Conservation (phyloP, 2,113 vertebrate species). For the Bettongia penicillata region DNA sequence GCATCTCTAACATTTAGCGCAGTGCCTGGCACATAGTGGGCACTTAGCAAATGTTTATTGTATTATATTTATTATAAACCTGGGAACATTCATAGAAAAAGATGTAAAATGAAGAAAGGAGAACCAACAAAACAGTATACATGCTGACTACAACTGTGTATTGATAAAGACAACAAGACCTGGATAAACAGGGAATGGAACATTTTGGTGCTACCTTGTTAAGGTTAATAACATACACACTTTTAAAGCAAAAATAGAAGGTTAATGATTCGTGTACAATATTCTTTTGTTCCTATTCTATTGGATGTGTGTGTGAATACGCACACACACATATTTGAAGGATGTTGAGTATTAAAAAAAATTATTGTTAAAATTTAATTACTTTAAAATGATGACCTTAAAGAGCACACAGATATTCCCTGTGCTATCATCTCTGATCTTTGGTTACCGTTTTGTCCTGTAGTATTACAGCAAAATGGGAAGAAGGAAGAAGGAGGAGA, state of each 20-base stretch:
- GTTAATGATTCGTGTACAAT: background rate
- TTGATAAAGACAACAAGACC: no score
- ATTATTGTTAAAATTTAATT: background rate
- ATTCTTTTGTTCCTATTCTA: background rate
- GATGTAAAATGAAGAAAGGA: background rate
- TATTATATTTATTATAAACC: background rate
- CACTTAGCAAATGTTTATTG: background rate
- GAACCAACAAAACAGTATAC: background rate
- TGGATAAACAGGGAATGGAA: background rate
- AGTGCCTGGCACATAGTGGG: background rate
- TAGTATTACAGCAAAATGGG: conserved; percentile 86
- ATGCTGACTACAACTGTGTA: no score
- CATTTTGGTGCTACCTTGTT: background rate
- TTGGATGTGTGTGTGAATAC: background rate
- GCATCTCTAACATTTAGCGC: background rate
- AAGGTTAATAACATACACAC: background rate
- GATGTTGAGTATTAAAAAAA: background rate
- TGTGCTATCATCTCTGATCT: conserved; percentile 12
- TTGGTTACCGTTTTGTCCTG: conserved; percentile 73
- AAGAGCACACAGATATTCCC: background rate
- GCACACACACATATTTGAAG: background rate
- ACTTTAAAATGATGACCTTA: background rate
- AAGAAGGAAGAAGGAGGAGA: conserved; percentile 67
- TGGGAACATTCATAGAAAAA: background rate
- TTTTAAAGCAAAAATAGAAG: background rate